These are phyloP conservation scores for Heterotis niloticus DNA, from an alignment of 2,113 vertebrate genomes.

Conservation along the genomic window DNA sequence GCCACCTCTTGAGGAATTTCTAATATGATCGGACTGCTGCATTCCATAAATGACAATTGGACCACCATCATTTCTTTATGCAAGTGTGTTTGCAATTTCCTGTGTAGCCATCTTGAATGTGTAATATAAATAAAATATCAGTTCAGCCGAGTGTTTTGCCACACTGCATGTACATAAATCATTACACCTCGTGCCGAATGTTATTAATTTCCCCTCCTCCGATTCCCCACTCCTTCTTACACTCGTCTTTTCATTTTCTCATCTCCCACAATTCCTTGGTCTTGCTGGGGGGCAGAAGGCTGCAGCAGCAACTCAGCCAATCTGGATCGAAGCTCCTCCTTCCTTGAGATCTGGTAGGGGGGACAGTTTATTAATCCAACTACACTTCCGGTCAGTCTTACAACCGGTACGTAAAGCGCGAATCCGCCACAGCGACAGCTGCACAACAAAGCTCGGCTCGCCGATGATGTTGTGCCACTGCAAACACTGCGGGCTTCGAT, in stretches of 20 bases:
- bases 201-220: conserved; percentile 4
- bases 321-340: conserved; percentile 73
- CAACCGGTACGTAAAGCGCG: conserved; percentile 5
- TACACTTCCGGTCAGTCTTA: conserved; percentile 51
- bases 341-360: conserved; percentile 66
- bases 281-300: conserved; percentile 69
- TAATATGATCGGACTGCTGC: neutral
- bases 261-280: conserved; percentile 63
- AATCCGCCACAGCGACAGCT: neutral
- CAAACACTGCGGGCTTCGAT: neutral
- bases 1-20: neutral
- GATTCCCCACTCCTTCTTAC: conserved; percentile 63
- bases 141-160: neutral
- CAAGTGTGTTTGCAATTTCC: neutral
- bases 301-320: conserved; percentile 75
- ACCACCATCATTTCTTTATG: neutral
- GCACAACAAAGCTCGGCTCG: too few species aligned
- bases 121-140: neutral
- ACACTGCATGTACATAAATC: neutral
- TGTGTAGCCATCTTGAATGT: neutral
- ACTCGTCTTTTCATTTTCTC: conserved; percentile 75
- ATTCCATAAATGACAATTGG: neutral
- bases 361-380: conserved; percentile 50
- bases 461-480: neutral
- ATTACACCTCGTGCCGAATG: neutral